Conservation (phyloP, 1,140 invertebrate genomes). For the Heliconius hewitsoni region DNA sequence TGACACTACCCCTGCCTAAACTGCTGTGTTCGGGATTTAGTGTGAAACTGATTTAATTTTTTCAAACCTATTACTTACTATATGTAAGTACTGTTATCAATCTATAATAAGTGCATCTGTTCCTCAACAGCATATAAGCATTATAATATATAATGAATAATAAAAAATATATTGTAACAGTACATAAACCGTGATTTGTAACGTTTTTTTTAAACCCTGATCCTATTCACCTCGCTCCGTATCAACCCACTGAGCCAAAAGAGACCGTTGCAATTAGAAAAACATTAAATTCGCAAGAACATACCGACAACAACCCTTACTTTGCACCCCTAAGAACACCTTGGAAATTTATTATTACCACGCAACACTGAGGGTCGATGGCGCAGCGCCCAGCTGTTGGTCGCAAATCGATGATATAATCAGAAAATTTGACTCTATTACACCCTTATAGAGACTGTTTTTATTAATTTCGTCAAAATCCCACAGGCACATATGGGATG, state of each 20-base stretch:
- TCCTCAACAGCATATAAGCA: background rate
- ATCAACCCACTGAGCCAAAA: constrained; percentile 43
- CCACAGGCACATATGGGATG: constrained; percentile 72
- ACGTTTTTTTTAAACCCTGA: background rate
- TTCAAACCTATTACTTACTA: background rate
- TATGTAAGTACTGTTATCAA: too few species aligned
- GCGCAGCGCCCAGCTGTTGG: constrained; percentile 66
- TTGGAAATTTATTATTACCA: constrained; percentile 76
- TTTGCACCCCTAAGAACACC: constrained; percentile 51
- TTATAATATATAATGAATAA: background rate
- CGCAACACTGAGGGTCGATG: constrained; percentile 64
- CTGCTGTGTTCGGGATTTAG: too few species aligned
- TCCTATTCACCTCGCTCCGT: constrained; percentile 26
- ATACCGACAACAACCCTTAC: constrained; percentile 61
- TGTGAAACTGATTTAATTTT: too few species aligned
- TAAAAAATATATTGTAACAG: background rate
- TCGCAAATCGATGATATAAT: constrained; percentile 32
- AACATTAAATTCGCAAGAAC: constrained; percentile 49
- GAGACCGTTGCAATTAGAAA: constrained; percentile 50
- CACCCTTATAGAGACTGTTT: constrained; percentile 36
- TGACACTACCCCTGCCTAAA: too few species aligned
- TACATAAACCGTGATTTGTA: background rate
- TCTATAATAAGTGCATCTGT: background rate
- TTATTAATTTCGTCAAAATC: constrained; percentile 38
- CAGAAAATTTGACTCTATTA: constrained; percentile 37